Evolutionary conservation across 2,888 invertebrate genomes (phyloP).

Genomic region (Homarus gammarus): DNA sequence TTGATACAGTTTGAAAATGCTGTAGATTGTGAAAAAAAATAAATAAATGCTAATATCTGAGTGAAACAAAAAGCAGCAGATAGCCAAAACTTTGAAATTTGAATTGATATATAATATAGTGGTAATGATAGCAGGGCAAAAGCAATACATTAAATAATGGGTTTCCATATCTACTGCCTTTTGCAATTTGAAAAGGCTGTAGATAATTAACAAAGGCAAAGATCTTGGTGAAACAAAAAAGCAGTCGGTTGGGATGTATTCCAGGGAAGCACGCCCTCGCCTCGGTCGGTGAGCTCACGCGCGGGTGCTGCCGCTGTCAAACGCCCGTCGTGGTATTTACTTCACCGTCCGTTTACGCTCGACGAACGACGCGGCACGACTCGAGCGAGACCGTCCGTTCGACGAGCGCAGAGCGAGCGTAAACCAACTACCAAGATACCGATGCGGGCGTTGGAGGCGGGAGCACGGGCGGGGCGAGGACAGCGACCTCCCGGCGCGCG

Average conservation of each 20-base stretch:
- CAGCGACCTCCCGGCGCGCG: slow-evolving; percentile 2
- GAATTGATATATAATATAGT: slow-evolving; percentile 24
- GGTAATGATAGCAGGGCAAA: slow-evolving; percentile 37
- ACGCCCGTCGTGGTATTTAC: neutral
- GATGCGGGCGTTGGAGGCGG: neutral
- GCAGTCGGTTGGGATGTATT: slow-evolving; percentile 30
- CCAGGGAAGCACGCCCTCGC: slow-evolving; percentile 2
- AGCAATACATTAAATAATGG: slow-evolving; percentile 34
- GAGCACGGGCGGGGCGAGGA: neutral
- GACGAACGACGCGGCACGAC: neutral
- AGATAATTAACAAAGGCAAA: slow-evolving; percentile 46
- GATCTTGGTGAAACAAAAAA: slow-evolving; percentile 36
- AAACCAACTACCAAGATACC: neutral
- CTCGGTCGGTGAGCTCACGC: neutral
- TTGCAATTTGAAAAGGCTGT: slow-evolving; percentile 49
- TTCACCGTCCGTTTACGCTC: neutral
- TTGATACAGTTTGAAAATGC: slow-evolving; percentile 51
- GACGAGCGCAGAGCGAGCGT: neutral
- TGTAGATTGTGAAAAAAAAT: slow-evolving; percentile 50
- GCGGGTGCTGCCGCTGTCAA: neutral
- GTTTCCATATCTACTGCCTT: slow-evolving; percentile 47
- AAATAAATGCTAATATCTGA: slow-evolving; percentile 48
- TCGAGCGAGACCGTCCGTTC: neutral
- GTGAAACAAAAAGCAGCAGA: slow-evolving; percentile 42
- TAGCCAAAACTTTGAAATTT: slow-evolving; percentile 34